These are phyloP conservation scores for Onychorhynchus coronatus DNA, from an alignment of 2,113 vertebrate species.

Conservation along the genomic window DNA sequence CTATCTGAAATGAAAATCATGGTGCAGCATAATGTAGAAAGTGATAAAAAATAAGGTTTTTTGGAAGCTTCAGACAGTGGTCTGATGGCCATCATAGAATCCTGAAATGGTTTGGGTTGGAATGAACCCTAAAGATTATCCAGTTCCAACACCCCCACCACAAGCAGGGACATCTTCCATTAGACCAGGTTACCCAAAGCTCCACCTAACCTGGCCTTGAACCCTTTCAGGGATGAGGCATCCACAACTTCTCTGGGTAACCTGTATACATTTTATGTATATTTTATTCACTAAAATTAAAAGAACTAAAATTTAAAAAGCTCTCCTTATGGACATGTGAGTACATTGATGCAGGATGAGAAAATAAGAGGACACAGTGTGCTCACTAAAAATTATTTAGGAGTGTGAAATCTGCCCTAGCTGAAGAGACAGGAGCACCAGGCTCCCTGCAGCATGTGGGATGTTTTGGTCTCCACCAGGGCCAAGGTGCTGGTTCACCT, in stretches of 20 bases:
- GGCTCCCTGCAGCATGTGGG: fast-evolving
- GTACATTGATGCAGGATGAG: fast-evolving
- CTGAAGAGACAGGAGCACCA: neutral
- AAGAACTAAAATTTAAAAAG: neutral
- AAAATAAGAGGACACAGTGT: neutral
- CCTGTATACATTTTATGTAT: neutral
- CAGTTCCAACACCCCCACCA: neutral
- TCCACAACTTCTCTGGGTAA: neutral
- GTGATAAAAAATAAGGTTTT: neutral
- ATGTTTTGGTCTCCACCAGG: neutral
- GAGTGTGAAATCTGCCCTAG: neutral
- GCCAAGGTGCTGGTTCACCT: neutral
- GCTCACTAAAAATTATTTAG: neutral
- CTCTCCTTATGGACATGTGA: neutral
- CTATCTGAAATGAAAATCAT: neutral
- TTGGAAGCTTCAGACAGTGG: neutral
- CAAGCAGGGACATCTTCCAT: neutral
- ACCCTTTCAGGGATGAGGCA: neutral
- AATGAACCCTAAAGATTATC: neutral
- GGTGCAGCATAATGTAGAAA: neutral
- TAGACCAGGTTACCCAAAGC: neutral
- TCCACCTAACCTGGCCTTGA: neutral
- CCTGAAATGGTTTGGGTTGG: neutral
- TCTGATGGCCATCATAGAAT: neutral
- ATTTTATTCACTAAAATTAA: neutral